Evolutionary conservation across 2,888 invertebrate species (phyloP).

Genomic region (Netelia virgata): DNA sequence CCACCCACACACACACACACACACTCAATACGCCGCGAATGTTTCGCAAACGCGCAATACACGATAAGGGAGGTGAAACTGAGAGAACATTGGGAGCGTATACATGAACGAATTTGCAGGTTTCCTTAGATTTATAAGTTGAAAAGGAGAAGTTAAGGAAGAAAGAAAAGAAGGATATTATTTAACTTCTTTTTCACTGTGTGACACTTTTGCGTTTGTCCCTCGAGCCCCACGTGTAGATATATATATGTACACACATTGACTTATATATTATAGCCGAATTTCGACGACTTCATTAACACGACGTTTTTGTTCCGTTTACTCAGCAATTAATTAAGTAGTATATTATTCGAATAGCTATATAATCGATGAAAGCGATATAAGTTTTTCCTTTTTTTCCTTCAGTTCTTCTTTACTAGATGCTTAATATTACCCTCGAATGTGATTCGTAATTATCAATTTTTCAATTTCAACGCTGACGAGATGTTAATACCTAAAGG

Average conservation of each 20-base stretch:
- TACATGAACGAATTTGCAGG: conserved; percentile 62
- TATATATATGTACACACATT: neutral
- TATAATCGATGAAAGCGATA: conserved; percentile 14
- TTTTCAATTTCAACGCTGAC: conserved; percentile 31
- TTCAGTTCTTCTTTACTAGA: conserved; percentile 5
- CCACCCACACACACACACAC: too few relatives aligned
- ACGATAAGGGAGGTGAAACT: conserved; percentile 13
- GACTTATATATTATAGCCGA: conserved; percentile 31
- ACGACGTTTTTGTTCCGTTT: conserved; percentile 19
- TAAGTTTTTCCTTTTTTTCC: conserved; percentile 5
- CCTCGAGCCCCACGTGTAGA: conserved; percentile 15
- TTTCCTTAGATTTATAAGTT: conserved; percentile 56
- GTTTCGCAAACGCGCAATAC: conserved; percentile 52
- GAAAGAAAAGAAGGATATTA: conserved; percentile 31
- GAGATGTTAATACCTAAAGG: conserved; percentile 58
- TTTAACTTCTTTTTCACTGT: conserved; percentile 32
- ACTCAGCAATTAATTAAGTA: conserved; percentile 38
- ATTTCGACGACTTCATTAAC: conserved; percentile 22
- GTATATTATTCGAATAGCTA: conserved; percentile 21
- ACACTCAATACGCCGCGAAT: conserved; percentile 18
- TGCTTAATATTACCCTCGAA: conserved; percentile 12
- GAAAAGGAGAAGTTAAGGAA: conserved; percentile 5
- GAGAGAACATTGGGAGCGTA: conserved; percentile 23
- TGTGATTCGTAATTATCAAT: conserved; percentile 24
- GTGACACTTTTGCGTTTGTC: conserved; percentile 29